Evolutionary conservation across 2,888 invertebrate species (phyloP).

Genomic region (Ceriagrion tenellum): DNA sequence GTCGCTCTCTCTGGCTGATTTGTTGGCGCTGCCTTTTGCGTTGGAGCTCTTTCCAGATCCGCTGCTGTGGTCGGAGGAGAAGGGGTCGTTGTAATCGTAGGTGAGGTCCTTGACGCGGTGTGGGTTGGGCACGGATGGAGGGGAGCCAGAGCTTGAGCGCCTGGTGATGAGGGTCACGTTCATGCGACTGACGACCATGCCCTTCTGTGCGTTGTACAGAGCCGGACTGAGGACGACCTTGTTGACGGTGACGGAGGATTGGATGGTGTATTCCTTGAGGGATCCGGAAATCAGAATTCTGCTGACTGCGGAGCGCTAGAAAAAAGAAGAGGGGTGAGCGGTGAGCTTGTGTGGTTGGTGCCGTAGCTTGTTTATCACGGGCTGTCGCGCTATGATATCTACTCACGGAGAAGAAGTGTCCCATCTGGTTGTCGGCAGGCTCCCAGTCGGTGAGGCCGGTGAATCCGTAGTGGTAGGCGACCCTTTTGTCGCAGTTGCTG

Average conservation of each 20-base stretch:
- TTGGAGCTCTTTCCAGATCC: slow-evolving; percentile 69
- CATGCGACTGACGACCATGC: slow-evolving; percentile 83
- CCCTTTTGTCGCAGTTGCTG: slow-evolving; percentile 82
- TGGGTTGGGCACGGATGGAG: slow-evolving; percentile 76
- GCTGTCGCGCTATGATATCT: not conserved
- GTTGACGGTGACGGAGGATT: slow-evolving; percentile 83
- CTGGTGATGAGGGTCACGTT: slow-evolving; percentile 79
- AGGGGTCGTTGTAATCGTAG: slow-evolving; percentile 79
- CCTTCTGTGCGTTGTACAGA: slow-evolving; percentile 81
- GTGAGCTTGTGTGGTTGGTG: not conserved
- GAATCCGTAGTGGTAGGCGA: slow-evolving; percentile 84
- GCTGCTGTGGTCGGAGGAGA: slow-evolving; percentile 73
- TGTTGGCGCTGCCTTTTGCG: slow-evolving; percentile 36
- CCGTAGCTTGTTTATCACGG: not conserved
- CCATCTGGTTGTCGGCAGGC: slow-evolving; percentile 78
- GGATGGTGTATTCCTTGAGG: slow-evolving; percentile 82
- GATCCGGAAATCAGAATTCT: slow-evolving; percentile 81
- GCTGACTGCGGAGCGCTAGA: slow-evolving; percentile 81
- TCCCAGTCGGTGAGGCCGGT: slow-evolving; percentile 81
- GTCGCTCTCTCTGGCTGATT: slow-evolving; percentile 70
- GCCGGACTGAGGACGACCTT: slow-evolving; percentile 82
- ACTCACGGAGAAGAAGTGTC: slow-evolving; percentile 79
- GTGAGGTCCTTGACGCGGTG: slow-evolving; percentile 80
- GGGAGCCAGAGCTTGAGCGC: slow-evolving; percentile 75
- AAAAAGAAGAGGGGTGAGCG: slow-evolving; percentile 73